A percentile compares a stretch with the other conserved stretches of the same genome.
Evolutionary conservation across 2,797 vertebrate species (phyloP).

Genomic region (Betta splendens): DNA sequence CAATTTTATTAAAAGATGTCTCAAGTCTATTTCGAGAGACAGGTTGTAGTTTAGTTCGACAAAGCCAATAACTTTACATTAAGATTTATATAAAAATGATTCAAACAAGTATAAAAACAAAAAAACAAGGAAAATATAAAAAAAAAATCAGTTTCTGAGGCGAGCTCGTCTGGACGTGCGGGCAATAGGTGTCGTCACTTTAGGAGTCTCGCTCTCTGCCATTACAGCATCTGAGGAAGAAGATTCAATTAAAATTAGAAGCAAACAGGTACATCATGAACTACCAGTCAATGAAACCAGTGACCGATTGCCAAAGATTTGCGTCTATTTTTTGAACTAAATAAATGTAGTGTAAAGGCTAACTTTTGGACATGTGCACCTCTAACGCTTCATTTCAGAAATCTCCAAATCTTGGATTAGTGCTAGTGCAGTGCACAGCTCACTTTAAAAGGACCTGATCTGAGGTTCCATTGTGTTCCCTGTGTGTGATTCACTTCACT

Average conservation of each 20-base stretch:
- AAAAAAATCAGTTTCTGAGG: slow-evolving; percentile 75
- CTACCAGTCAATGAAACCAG: too few relatives aligned
- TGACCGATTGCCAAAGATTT: too few relatives aligned
- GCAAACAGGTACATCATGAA: too few relatives aligned
- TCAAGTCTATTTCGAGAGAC: neutral
- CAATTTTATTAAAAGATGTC: slow-evolving; percentile 56
- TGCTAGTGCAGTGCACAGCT: slow-evolving; percentile 24
- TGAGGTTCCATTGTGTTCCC: slow-evolving; percentile 4
- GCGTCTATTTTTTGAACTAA: too few relatives aligned
- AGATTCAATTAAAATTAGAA: neutral
- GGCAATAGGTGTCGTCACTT: slow-evolving; percentile 91
- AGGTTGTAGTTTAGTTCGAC: neutral
- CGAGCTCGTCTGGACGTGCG: slow-evolving; percentile 83
- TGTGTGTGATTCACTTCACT: neutral
- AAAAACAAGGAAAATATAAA: neutral
- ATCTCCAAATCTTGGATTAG: slow-evolving; percentile 23
- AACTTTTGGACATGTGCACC: too few relatives aligned
- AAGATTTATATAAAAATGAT: slow-evolving; percentile 8
- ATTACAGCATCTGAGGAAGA: slow-evolving; percentile 80
- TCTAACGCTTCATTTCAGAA: too few relatives aligned
- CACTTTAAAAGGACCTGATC: slow-evolving; percentile 9
- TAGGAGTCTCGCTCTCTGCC: slow-evolving; percentile 89
- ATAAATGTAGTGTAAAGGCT: too few relatives aligned
- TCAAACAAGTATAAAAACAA: slow-evolving; percentile 10
- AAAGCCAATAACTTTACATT: slow-evolving; percentile 9